Conservation (phyloP, 2,113 vertebrate genomes). For the Podarcis raffonei region DNA sequence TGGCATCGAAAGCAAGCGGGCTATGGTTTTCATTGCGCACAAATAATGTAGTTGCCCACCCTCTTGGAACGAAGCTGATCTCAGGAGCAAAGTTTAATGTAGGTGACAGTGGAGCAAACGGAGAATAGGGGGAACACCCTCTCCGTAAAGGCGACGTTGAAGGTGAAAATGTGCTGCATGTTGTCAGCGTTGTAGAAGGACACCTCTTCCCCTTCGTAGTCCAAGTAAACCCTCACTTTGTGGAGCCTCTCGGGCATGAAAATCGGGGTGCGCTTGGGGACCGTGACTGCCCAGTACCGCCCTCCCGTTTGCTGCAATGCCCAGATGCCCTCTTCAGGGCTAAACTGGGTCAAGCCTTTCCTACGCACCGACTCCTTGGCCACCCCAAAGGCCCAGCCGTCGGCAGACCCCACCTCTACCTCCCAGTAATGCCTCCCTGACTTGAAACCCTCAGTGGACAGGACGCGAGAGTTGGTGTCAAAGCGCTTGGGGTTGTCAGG, state of each 20-base stretch:
- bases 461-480: constrained; percentile 74
- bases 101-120: constrained; percentile 72
- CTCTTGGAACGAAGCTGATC: not conserved
- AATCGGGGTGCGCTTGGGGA: constrained; percentile 69
- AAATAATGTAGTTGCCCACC: not conserved
- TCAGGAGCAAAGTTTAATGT: constrained; percentile 62
- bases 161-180: constrained; percentile 79
- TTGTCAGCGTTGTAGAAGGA: constrained; percentile 75
- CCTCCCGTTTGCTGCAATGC: constrained; percentile 72
- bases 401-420: constrained; percentile 79
- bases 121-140: constrained; percentile 78
- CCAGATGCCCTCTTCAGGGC: constrained; percentile 78
- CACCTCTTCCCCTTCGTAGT: constrained; percentile 76
- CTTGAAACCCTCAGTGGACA: constrained; percentile 69
- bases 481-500: constrained; percentile 73
- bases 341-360: constrained; percentile 77
- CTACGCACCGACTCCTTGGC: constrained; percentile 81
- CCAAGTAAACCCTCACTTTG: constrained; percentile 72
- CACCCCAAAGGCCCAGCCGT: constrained; percentile 90
- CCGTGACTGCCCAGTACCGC: constrained; percentile 76
- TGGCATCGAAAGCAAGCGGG: not conserved
- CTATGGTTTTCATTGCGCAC: not conserved
- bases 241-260: constrained; percentile 45
- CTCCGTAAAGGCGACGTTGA: constrained; percentile 74
- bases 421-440: constrained; percentile 79